phyloP scores from a whole-genome alignment of 2,888 invertebrate genomes.

The Philereme vetulata region DNA sequence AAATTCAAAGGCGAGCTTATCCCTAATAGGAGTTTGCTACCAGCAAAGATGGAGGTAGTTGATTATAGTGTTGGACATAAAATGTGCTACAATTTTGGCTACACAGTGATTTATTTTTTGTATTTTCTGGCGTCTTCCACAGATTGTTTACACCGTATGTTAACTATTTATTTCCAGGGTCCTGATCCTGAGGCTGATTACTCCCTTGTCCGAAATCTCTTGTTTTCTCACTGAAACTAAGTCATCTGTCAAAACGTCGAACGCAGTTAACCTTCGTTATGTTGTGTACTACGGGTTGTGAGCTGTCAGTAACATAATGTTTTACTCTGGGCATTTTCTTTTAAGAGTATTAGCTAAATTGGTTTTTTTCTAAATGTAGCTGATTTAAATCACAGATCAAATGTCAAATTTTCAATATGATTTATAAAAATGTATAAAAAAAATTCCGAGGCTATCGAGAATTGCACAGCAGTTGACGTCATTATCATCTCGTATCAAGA shows the following conservation, averaged over 20 bases:
- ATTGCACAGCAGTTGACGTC: too few relatives aligned
- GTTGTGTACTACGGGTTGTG: constrained; percentile 17
- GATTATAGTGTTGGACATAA: neutral
- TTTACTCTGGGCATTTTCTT: constrained; percentile 29
- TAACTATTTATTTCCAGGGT: neutral
- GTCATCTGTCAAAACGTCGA: constrained; percentile 37
- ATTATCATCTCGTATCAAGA: too few relatives aligned
- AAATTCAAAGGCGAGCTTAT: too few relatives aligned
- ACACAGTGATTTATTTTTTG: neutral
- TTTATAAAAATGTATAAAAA: too few relatives aligned
- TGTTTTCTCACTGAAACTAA: constrained; percentile 24
- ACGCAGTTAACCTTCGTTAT: constrained; percentile 33
- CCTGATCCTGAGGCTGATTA: neutral
- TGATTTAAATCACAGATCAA: neutral
- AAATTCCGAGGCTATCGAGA: too few relatives aligned
- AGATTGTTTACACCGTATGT: too few relatives aligned
- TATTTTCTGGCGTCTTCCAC: neutral
- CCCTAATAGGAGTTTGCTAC: too few relatives aligned
- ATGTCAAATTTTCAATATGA: too few relatives aligned
- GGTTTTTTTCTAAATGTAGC: neutral
- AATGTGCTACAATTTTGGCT: neutral
- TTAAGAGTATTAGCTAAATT: neutral
- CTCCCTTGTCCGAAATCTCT: neutral
- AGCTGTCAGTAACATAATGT: constrained; percentile 28
- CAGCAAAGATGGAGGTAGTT: neutral